Conservation (phyloP, 35 echinoderm and acorn worm species). For the Ptychodera flava region DNA sequence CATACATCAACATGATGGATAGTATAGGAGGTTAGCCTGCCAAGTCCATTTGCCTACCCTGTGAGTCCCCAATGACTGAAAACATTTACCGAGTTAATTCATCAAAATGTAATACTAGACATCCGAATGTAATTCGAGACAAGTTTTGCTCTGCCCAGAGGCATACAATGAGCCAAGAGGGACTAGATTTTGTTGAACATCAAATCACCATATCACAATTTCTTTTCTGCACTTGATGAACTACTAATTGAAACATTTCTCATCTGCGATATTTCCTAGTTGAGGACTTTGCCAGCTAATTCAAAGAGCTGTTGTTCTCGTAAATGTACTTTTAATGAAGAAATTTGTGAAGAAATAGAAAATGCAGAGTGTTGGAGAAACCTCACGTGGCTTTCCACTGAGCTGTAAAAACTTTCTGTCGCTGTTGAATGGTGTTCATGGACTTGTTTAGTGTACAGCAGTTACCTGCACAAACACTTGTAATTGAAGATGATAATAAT, state of each 20-base stretch:
- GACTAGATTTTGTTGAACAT: neutral
- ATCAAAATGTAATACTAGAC: slow-evolving; percentile 2
- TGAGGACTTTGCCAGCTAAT: neutral
- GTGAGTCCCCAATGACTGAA: neutral
- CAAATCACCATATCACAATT: neutral
- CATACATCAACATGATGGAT: neutral
- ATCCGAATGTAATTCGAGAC: neutral
- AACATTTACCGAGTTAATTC: neutral
- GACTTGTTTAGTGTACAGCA: no score
- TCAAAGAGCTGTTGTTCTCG: neutral
- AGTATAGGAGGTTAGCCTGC: neutral
- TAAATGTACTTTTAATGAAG: neutral
- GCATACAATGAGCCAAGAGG: neutral
- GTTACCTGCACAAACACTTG: no score
- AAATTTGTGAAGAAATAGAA: neutral
- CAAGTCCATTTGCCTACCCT: neutral
- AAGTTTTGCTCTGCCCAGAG: neutral
- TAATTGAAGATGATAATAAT: no score
- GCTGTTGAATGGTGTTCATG: no score
- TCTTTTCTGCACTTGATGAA: neutral
- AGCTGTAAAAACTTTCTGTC: no score
- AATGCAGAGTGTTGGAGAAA: no score
- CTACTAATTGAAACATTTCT: neutral
- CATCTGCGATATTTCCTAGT: neutral
- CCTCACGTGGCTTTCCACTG: no score